Conservation (phyloP, 2,113 vertebrate genomes). For the Myrmophylax atrothorax region DNA sequence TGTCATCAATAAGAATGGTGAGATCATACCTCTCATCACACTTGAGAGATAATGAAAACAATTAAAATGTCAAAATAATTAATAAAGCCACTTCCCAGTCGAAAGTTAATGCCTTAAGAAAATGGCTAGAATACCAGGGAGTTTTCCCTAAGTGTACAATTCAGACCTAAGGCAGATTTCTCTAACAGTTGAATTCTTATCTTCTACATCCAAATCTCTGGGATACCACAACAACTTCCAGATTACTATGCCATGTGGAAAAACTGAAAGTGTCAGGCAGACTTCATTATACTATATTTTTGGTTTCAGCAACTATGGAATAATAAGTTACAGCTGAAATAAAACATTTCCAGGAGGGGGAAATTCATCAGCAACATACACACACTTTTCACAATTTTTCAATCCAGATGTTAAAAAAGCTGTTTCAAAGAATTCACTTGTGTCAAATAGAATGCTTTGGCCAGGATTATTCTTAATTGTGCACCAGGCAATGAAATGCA, state of each 20-base stretch:
- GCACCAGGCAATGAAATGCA: not conserved
- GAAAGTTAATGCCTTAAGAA: not conserved
- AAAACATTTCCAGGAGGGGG: slow-evolving; percentile 24
- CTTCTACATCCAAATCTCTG: not conserved
- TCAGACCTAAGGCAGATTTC: not conserved
- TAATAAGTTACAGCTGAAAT: slow-evolving; percentile 64
- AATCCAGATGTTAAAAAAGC: slow-evolving; percentile 26
- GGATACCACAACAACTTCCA: slow-evolving; percentile 13
- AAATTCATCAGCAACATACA: slow-evolving; percentile 22
- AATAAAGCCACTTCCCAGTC: not conserved
- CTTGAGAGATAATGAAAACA: not conserved
- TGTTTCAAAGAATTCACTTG: not conserved
- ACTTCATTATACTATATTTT: not conserved
- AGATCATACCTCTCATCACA: not conserved
- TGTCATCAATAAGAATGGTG: not conserved
- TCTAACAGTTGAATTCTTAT: not conserved
- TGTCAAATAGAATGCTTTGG: not conserved
- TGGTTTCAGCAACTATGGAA: slow-evolving; percentile 23
- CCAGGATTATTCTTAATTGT: not conserved
- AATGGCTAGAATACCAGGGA: not conserved
- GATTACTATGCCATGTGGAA: slow-evolving; percentile 17
- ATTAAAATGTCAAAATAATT: not conserved
- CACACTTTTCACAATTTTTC: not conserved
- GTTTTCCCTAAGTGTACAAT: not conserved
- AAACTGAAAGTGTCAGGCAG: slow-evolving; percentile 32